Conservation (phyloP, 2,888 invertebrate genomes). For the Steromphala cineraria region DNA sequence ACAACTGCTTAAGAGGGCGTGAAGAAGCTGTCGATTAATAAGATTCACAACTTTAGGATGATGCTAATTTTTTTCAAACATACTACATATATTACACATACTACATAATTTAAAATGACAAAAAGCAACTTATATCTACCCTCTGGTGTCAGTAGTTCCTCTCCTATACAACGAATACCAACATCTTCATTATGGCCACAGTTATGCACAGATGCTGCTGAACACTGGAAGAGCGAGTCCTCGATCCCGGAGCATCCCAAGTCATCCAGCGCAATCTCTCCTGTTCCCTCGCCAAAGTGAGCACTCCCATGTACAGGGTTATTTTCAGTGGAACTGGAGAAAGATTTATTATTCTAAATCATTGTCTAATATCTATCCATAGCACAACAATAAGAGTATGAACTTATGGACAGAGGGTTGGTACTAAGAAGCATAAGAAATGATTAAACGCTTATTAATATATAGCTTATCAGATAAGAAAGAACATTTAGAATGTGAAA, state of each 20-base stretch:
- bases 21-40: no score
- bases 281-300: not conserved
- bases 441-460: no score
- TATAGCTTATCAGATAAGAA: no score
- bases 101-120: not conserved
- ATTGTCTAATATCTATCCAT: no score
- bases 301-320: not conserved
- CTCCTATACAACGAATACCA: not conserved
- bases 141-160: not conserved
- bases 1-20: no score
- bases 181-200: conserved; percentile 9
- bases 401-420: no score
- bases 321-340: not conserved
- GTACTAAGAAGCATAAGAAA: no score
- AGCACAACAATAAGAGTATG: no score
- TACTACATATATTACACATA: not conserved
- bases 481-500: no score
- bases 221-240: not conserved
- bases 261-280: not conserved
- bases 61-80: no score
- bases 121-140: not conserved
- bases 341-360: not conserved
- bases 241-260: not conserved
- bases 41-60: no score
- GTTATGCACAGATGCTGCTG: not conserved